Evolutionary conservation across 2,113 vertebrate genomes (phyloP), one percentile per base, ranked within the genome.

Genomic region (Leucosticte australis): DNA sequence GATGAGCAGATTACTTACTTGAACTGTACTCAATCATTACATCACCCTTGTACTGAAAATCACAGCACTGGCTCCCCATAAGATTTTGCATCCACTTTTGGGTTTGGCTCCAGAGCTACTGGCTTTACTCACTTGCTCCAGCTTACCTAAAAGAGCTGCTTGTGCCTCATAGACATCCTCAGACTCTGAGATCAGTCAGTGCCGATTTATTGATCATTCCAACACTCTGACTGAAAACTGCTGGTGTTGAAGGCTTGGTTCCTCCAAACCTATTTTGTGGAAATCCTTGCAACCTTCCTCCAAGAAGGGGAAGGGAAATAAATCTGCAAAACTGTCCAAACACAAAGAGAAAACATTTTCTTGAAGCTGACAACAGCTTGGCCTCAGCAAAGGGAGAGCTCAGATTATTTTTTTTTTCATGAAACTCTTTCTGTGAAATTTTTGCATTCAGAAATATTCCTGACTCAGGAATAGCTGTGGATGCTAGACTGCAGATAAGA

Each of bases 21-120:
- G 97, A 98, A 96, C 84, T 67, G 78, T 63, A 83, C 94, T 96
- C 95, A 96, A 94, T 96, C 87, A 96, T 98, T 97, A 97, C 97
- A 96, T 98, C 97, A 97, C 76, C 69, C 89, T 89, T 62, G 64
- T 83, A 91, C 88, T 96, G 81, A 96, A 96, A 97, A 93, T 92
- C 70, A 85, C 87, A 46, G 49, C 69, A 86, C 91, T 95, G 96
- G 95, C 96, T 97, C 95, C 79, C 63, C 76, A 65, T 93, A 73
- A 89, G 62, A 89, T 75, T 94, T 96, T 81, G 67, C 80, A 94
- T 95, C 85, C 96, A 93, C 94, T 97, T 97, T 76, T 88, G 78
- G 94, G 90, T 97, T 98, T 98, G 98, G 98, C 97, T 97, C 87
- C 90, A 91, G 79, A 93, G 95, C 97, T 92, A 83, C 95, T 44